Conservation (phyloP, 2,113 vertebrate genomes). For the Amphilophus citrinellus region DNA sequence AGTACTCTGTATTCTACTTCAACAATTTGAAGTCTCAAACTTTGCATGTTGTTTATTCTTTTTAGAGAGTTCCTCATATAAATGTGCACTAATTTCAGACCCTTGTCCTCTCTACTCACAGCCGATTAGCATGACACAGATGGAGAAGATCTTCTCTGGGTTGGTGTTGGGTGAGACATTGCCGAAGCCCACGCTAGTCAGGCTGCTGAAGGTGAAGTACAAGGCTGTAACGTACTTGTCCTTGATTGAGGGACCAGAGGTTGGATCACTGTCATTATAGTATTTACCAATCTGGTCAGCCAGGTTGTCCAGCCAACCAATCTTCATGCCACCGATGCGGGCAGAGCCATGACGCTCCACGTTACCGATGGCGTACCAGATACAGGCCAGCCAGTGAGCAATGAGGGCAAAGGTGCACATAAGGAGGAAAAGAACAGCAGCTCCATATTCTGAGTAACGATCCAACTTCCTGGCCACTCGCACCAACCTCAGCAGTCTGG, state of each 20-base stretch:
- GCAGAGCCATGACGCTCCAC: constrained; percentile 90
- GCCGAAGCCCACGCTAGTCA: constrained; percentile 98
- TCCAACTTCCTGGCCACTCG: constrained; percentile 94
- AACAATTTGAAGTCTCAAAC: rapidly evolving
- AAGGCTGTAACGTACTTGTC: constrained; percentile 98
- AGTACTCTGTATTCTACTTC: neutral
- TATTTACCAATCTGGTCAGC: constrained; percentile 95
- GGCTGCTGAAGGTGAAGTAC: constrained; percentile 99
- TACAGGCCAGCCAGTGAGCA: constrained; percentile 95
- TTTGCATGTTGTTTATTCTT: neutral
- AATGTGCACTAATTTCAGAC: neutral
- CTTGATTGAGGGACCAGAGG: constrained; percentile 92
- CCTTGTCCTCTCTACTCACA: constrained; percentile 86
- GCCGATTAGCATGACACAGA: constrained; percentile 99
- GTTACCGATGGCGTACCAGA: constrained; percentile 97
- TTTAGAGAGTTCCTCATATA: too few relatives aligned
- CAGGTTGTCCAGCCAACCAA: constrained; percentile 97
- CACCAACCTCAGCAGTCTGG: constrained; percentile 90
- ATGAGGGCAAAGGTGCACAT: constrained; percentile 97
- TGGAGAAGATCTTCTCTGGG: constrained; percentile 99
- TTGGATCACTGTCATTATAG: constrained; percentile 89
- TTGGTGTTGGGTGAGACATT: constrained; percentile 99
- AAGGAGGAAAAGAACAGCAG: constrained; percentile 92
- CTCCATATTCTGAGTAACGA: constrained; percentile 94
- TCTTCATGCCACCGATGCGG: constrained; percentile 85